These are phyloP conservation scores for Netelia virgata DNA, from an alignment of 2,888 invertebrate genomes.

Conservation along the genomic window DNA sequence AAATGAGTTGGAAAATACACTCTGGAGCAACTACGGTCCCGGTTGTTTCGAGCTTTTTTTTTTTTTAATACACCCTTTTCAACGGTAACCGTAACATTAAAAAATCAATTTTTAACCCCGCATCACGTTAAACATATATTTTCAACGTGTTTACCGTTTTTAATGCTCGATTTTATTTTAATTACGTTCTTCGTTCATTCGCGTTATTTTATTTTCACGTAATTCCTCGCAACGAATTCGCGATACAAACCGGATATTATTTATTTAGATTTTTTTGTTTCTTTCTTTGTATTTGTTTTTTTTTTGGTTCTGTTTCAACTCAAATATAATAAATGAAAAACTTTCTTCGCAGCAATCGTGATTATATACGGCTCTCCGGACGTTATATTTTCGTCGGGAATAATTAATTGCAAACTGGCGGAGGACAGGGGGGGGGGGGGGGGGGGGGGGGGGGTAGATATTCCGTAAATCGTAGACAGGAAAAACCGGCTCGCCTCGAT, in stretches of 20 bases:
- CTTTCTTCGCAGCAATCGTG: not conserved
- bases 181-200: no score
- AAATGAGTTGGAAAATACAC: slow-evolving; percentile 6
- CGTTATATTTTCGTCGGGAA: not conserved
- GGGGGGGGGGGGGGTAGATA: not conserved
- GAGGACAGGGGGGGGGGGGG: no score
- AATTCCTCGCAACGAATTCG: no score
- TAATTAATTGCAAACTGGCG: not conserved
- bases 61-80: not conserved
- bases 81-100: not conserved
- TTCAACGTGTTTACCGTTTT: no score
- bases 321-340: not conserved
- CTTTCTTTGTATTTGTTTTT: no score
- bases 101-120: not conserved
- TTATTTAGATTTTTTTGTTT: no score
- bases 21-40: not conserved
- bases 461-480: not conserved
- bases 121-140: not conserved
- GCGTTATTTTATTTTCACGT: no score
- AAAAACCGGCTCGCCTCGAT: not conserved
- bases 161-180: no score
- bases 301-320: not conserved
- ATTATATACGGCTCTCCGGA: not conserved
- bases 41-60: not conserved
- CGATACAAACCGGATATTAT: no score